Evolutionary conservation across 2,797 vertebrate genomes (phyloP), one percentile per base, ranked within the genome.

Genomic region (Paedocypris micromegethes): DNA sequence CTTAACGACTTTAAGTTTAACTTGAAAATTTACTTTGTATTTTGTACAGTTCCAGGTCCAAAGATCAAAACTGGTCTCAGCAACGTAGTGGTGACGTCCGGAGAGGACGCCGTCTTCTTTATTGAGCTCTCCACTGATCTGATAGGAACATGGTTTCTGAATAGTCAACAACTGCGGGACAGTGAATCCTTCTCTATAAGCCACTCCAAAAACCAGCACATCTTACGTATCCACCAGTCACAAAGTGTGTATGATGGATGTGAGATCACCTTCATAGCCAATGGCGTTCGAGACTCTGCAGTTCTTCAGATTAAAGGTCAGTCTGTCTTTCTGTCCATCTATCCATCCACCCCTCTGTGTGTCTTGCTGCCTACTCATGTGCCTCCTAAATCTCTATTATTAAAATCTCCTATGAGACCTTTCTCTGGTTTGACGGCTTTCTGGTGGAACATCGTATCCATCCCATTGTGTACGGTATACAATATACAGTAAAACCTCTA

Each of bases 81-180:
- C 75, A 85, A 84, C 0, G 76, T 68, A 0, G 72, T 82, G 47
- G 90, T 92, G 2, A 58, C 44, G 3, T 89, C 88, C 0, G 91
- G 92, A 0, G 87, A 92, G 52, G 93, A 95, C 0, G 94, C 88
- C 0, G 55, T 9, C 46, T 97, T 96, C 81, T 90, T 87, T 74
- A 87, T 96, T 3, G 88, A 92, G 71, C 81, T 98, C 66, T 97
- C 94, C 0, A 82, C 90, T 0, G 8, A 77, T 0, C 89, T 93
- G 78, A 82, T 83, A 0, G 96, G 94, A 8, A 87, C 86, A 52
- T 98, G 95, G 95, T 92, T 94, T 80, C 76, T 98, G 43, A 89
- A 92, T 0, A 91, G 92, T 0, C 74, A 83, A 7, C 91, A 90
- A 9, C 83, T 94, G 58, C 82, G 89, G 77, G 66, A 81, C 0